Conservation (phyloP, 2,888 invertebrate genomes). For the Hipparchia semele region DNA sequence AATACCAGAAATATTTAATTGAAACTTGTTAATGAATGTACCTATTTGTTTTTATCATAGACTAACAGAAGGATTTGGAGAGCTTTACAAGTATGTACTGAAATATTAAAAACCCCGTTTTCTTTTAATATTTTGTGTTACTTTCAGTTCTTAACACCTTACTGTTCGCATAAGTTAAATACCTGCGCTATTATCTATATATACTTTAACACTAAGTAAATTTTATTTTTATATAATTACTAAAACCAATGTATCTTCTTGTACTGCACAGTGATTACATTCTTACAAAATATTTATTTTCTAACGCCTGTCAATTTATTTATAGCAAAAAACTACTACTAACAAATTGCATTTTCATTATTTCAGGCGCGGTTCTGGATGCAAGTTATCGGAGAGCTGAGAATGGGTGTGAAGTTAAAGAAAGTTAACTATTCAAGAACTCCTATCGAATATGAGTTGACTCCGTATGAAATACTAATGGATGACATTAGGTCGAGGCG, state of each 20-base stretch:
- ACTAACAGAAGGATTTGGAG: slow-evolving; percentile 90
- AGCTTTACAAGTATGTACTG: slow-evolving; percentile 88
- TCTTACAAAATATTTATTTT: not conserved
- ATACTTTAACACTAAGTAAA: too few species aligned
- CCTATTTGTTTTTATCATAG: slow-evolving; percentile 64
- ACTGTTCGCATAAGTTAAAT: too few species aligned
- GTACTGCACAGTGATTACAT: not conserved
- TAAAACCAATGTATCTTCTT: too few species aligned
- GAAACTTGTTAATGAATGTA: not conserved
- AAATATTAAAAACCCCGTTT: slow-evolving; percentile 50
- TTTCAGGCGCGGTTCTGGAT: slow-evolving; percentile 96
- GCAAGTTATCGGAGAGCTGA: slow-evolving; percentile 95
- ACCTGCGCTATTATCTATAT: too few species aligned
- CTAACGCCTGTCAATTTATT: slow-evolving; percentile 47
- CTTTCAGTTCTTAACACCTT: not conserved
- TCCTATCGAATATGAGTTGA: slow-evolving; percentile 95
- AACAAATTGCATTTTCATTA: slow-evolving; percentile 45
- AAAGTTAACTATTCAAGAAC: slow-evolving; percentile 90
- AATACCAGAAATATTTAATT: not conserved
- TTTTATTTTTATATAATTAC: too few species aligned
- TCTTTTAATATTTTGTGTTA: not conserved
- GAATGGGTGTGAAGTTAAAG: slow-evolving; percentile 96
- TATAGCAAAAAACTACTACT: slow-evolving; percentile 48
- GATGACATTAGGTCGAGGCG: slow-evolving; percentile 96
- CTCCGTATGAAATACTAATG: slow-evolving; percentile 98